phyloP scores from a whole-genome alignment of 2,113 vertebrate species.

The Reinhardtius hippoglossoides region DNA sequence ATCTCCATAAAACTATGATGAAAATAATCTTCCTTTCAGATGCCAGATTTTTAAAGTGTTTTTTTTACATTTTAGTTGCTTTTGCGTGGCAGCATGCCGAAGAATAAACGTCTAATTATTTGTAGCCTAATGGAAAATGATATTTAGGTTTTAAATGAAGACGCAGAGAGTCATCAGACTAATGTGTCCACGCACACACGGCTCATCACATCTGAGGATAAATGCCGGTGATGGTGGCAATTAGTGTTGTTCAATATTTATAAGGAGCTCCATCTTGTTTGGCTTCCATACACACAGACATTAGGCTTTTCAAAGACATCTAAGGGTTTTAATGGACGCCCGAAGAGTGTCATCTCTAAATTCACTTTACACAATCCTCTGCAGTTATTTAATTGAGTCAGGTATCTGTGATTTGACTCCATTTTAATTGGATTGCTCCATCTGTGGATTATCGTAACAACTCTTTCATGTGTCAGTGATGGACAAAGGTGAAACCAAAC shows the following conservation, averaged over 20 bases:
- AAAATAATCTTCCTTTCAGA: constrained; percentile 32
- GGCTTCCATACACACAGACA: constrained; percentile 16
- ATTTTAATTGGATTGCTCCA: background rate
- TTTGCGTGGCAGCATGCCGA: background rate
- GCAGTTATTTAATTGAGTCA: background rate
- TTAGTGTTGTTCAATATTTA: constrained; percentile 39
- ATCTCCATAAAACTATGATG: background rate
- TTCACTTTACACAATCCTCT: too few relatives aligned
- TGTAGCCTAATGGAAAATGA: background rate
- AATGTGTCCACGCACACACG: background rate
- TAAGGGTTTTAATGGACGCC: background rate
- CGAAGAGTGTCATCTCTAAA: too few relatives aligned
- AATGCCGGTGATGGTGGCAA: constrained; percentile 4
- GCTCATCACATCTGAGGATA: constrained; percentile 3
- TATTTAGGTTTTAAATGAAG: background rate
- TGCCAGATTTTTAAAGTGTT: constrained; percentile 11
- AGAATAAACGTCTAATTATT: background rate
- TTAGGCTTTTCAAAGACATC: background rate
- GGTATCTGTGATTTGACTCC: background rate
- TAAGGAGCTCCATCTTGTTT: constrained; percentile 24
- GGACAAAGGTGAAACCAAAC: background rate
- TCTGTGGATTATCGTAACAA: too few relatives aligned
- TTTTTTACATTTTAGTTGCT: constrained; percentile 38
- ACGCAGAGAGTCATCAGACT: background rate
- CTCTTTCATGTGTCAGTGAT: background rate